Percentiles rank a stretch among this genome's conserved stretches.
Conservation (phyloP, 2,888 invertebrate genomes). For the Deilephila porcellus region DNA sequence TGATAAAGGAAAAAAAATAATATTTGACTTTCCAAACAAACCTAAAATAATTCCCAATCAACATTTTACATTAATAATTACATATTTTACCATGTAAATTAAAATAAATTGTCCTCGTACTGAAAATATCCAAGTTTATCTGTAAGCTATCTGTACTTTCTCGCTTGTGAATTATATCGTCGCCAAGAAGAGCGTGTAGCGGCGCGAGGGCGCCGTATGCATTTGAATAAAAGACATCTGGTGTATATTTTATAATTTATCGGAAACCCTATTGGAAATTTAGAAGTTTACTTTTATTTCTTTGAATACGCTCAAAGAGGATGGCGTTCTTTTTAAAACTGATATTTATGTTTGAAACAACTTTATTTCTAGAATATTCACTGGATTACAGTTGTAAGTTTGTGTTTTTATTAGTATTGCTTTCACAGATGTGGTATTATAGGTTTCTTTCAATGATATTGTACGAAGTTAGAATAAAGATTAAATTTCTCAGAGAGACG, state of each 20-base stretch:
- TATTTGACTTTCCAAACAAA: too few species aligned
- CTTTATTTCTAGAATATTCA: not conserved
- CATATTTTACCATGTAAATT: too few species aligned
- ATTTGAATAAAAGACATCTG: conserved; percentile 53
- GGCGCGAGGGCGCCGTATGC: conserved; percentile 37
- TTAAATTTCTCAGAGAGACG: too few species aligned
- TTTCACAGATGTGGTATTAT: not conserved
- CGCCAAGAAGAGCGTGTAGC: conserved; percentile 34
- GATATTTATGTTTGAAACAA: conserved; percentile 12
- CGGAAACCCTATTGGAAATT: conserved; percentile 37
- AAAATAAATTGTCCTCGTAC: too few species aligned
- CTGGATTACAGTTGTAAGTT: not conserved
- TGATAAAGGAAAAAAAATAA: too few species aligned
- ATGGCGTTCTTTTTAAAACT: conserved; percentile 1
- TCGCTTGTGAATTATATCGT: not conserved
- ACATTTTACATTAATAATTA: too few species aligned
- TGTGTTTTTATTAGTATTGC: not conserved
- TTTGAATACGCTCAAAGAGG: conserved; percentile 15
- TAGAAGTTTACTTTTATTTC: conserved; percentile 23
- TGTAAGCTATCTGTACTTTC: not conserved
- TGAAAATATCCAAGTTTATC: too few species aligned
- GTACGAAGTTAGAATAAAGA: too few species aligned
- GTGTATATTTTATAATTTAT: conserved; percentile 58
- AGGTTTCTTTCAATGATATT: too few species aligned
- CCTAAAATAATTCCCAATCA: too few species aligned